These are phyloP conservation scores for Saguinus midas DNA, from an alignment of 2,113 vertebrate species.

Conservation along the genomic window DNA sequence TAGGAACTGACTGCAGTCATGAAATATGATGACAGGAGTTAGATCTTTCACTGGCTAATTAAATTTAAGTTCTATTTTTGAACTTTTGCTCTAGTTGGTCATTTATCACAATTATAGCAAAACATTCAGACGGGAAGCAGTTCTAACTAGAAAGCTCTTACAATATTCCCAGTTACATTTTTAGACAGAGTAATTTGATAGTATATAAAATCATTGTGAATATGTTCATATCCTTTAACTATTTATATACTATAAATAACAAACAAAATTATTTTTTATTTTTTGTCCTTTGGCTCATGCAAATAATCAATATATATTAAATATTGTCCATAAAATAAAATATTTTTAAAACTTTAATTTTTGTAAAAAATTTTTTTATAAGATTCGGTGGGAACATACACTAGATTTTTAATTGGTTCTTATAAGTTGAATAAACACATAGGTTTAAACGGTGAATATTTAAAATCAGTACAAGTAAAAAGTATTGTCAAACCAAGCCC, in stretches of 20 bases:
- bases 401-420: neutral
- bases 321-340: neutral
- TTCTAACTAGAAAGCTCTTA: conserved; percentile 29
- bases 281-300: neutral
- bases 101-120: conserved; percentile 61
- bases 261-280: conserved; percentile 16
- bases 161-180: neutral
- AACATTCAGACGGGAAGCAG: neutral
- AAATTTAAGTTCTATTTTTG: conserved; percentile 68
- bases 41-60: conserved; percentile 62
- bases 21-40: conserved; percentile 51
- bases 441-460: neutral
- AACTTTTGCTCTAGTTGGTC: conserved; percentile 48
- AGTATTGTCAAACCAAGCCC: neutral
- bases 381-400: neutral
- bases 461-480: neutral
- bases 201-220: neutral
- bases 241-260: neutral
- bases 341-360: neutral
- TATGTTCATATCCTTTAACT: neutral
- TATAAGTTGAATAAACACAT: neutral
- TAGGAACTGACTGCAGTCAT: neutral
- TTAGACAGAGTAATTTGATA: neutral
- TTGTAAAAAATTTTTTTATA: neutral
- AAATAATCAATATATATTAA: neutral